Evolutionary conservation across 2,888 invertebrate species (phyloP).

Genomic region (Muschampia plurimacula): DNA sequence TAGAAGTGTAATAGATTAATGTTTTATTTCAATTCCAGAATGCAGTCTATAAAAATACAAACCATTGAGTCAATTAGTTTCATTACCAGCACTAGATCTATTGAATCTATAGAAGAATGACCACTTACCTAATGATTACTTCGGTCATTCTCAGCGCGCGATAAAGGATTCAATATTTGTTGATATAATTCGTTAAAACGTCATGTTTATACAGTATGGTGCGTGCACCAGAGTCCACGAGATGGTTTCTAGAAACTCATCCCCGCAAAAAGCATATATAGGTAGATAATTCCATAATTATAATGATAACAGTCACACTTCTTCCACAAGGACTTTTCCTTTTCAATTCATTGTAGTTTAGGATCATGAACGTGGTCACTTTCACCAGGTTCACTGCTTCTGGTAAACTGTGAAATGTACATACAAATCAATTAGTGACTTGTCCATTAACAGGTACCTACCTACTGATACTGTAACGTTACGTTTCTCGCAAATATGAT

Average conservation of each 20-base stretch:
- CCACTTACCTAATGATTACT: constrained; percentile 37
- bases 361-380: constrained; percentile 34
- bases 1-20: no score
- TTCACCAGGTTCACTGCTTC: constrained; percentile 53
- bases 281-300: constrained; percentile 26
- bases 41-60: constrained; percentile 30
- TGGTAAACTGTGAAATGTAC: constrained; percentile 74
- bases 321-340: constrained; percentile 21
- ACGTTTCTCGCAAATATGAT: background rate
- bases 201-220: constrained; percentile 2
- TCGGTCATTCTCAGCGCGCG: constrained; percentile 36
- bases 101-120: constrained; percentile 24
- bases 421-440: constrained; percentile 50
- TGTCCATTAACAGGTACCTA: background rate
- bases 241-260: constrained; percentile 3
- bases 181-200: background rate
- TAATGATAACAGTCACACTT: constrained; percentile 18
- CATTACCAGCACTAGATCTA: constrained; percentile 27
- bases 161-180: constrained; percentile 13
- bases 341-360: constrained; percentile 27
- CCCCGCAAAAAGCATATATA: background rate
- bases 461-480: background rate
- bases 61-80: constrained; percentile 15
- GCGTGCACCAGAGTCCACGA: background rate
- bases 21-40: background rate